Base-by-base conservation (phyloP, 2,888 invertebrate genomes). In the Leptarthrus brevirostris region DNA sequence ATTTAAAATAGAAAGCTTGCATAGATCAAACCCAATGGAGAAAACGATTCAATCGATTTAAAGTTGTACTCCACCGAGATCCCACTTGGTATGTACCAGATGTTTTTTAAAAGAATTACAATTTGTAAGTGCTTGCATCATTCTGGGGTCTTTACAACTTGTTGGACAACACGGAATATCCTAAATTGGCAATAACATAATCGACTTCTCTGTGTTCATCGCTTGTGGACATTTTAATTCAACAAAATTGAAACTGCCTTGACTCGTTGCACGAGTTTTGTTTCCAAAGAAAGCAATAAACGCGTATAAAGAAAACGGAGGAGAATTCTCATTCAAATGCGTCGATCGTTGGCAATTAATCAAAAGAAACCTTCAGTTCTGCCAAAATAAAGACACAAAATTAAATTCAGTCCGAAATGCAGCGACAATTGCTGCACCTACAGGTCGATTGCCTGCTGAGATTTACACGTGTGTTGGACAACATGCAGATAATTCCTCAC, bases 251-350 rank as follows among this genome's bases (percentile, higher is more conserved):
- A 54, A n/a, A 54, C 26, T 54, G 54, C 30, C 26, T 26, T 54
- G 26, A 54, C 22, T 30, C 8, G 3, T n/a, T 18, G 18, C 12
- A 20, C 22, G 34, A 40, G 44, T 24, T 44, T 40, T 20, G 34
- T 40, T 10, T 24, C 47, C 12, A 40, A 64, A 24, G 8, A n/a
- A 22, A 12, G 2, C 1, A 1, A 24, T n/a, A 24, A 20, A 36
- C 1, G 44, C 24, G 10, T 30, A 12, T 18, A 64, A 14, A 44
- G 44, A 24, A 44, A 18, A 24, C 20, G 3, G 6, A 16, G 14
- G n/a, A n/a, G 20, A 18, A 47, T 8, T 66, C 10, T 47, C 47
- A 52, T 69, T 69, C 14, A 49, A 49, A 49, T 69, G 30, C 69
- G 20, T 2, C 1, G 12, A 69, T 3, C 18, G 49, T 12, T 69